Evolutionary conservation across 2,888 invertebrate genomes (phyloP), one percentile per base, ranked within the genome.

Genomic region (Lordiphosa fenestrarum): DNA sequence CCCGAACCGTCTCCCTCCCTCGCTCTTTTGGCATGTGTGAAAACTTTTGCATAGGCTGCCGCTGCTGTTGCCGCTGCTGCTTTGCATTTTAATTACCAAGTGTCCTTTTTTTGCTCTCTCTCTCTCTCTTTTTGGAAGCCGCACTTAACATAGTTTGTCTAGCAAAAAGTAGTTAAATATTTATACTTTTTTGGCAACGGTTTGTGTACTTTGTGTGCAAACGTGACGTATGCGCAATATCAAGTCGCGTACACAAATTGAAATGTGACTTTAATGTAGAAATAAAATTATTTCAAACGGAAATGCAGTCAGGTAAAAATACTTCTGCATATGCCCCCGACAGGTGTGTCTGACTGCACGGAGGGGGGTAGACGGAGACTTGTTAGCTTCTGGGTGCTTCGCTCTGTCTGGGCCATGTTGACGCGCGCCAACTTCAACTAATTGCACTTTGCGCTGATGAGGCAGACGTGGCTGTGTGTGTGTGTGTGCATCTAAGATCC

Each of bases 401-500:
- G 39, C 66, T 49, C 53, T 68, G 67, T 80, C 63, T 73, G 73
- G 75, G 72, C 57, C 67, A 70, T 75, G 82, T 73, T 69, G 76
- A 71, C 74, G 70, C 77, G 73, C 46, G 59, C 56, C 83, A 77
- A 72, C 83, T 83, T 83, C 72, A 82, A 76, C 85, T 84, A 84
- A 84, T 85, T 85, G 85, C 85, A 82, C 85, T 85, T 76, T 76
- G 71, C 71, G 71, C 70, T 82, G 74, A 70, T 77, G 73, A 74
- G 73, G 54, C 73, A 73, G 70, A 78, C 80, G 75, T 59, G 49
- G 19, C 13, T 42, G 13, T 50, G 35, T 53, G 6, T 40, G 48
- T 41, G 40, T n/a, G 19, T 40, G 15, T 50, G 54, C 23, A 46
- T 51, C 53, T 58, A 58, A 55, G 56, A 53, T 69, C 63, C 74